Base-by-base conservation (phyloP, 2,888 invertebrate genomes). In the Anthrax anthrax region DNA sequence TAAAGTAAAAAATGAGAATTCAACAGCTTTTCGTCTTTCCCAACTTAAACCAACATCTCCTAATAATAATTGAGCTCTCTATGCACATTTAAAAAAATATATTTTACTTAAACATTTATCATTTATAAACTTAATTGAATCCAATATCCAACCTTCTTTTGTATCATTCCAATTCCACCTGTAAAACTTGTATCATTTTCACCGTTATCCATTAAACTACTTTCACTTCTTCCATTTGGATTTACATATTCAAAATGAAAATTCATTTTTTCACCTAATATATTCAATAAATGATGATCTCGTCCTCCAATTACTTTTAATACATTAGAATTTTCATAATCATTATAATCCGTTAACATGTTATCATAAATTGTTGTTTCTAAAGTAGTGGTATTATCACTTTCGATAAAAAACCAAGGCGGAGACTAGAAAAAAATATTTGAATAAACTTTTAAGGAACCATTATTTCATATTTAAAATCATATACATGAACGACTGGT, bases 381-480 rank as follows among this genome's bases (percentile, higher is more conserved):
- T 34, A n/a, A n/a, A n/a, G n/a, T n/a, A n/a, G 5, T 38, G 8
- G 4, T 55, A 6, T 54, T 32, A 62, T 64, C 72, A 53, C 80
- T 80, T 47, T 66, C 71, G 1, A 84, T 81, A 61, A 83, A 84
- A 64, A 81, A 78, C 84, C 84, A 84, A 1, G 84, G 84, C 1
- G 84, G 84, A 3, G 76, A 76, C 77, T 78, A 44, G 23, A 53
- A 29, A 27, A 18, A 14, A 42, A 41, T n/a, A n/a, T n/a, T n/a
- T n/a, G n/a, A n/a, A n/a, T n/a, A n/a, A 45, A 36, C 4, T 39
- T 39, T 37, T 36, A 17, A 43, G 14, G 39, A 41, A 27, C 29
- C n/a, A 18, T 37, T 9, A 3, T 36, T 4, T 23, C 1, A 27
- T 12, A 39, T 34, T 2, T 43, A 19, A 23, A 27, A 19, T 4